These are phyloP conservation scores for Azorinus chamasolen DNA, from an alignment of 2,888 invertebrate species.

Conservation along the genomic window DNA sequence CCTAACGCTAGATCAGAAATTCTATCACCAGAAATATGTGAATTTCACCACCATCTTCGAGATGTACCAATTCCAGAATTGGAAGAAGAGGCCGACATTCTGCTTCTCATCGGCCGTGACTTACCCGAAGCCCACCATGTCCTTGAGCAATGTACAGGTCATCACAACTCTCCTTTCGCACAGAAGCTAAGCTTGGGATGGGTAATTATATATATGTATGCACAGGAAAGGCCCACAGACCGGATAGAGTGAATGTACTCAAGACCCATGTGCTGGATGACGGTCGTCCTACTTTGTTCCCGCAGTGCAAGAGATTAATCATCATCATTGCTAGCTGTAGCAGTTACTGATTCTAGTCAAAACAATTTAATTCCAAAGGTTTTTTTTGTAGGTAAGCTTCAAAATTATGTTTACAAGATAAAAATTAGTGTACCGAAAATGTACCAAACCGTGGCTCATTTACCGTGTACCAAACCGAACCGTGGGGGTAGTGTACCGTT, in stretches of 20 bases:
- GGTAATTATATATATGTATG: constrained; percentile 39
- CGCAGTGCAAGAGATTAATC: constrained; percentile 11
- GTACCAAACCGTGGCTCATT: too few relatives aligned
- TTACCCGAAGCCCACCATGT: constrained; percentile 33
- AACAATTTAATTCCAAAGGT: too few relatives aligned
- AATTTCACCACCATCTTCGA: constrained; percentile 13
- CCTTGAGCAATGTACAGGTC: constrained; percentile 36
- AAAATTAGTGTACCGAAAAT: too few relatives aligned
- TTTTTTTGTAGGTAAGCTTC: too few relatives aligned
- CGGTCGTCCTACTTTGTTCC: constrained; percentile 11
- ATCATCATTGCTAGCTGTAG: too few relatives aligned
- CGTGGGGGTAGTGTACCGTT: too few relatives aligned
- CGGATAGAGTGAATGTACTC: constrained; percentile 17
- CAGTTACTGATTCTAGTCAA: too few relatives aligned
- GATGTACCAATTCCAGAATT: constrained; percentile 15
- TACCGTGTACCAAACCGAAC: too few relatives aligned
- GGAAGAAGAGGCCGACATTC: constrained; percentile 8
- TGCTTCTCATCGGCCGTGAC: constrained; percentile 25
- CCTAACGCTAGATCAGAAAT: constrained; percentile 39
- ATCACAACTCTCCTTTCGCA: constrained; percentile 18
- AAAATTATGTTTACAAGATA: too few relatives aligned
- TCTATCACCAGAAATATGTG: constrained; percentile 25
- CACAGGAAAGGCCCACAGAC: constrained; percentile 34
- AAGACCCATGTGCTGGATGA: constrained; percentile 10
- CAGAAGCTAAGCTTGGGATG: constrained; percentile 19